phyloP scores from a whole-genome alignment of 2,797 vertebrate species.

The Nannoperca obscura region DNA sequence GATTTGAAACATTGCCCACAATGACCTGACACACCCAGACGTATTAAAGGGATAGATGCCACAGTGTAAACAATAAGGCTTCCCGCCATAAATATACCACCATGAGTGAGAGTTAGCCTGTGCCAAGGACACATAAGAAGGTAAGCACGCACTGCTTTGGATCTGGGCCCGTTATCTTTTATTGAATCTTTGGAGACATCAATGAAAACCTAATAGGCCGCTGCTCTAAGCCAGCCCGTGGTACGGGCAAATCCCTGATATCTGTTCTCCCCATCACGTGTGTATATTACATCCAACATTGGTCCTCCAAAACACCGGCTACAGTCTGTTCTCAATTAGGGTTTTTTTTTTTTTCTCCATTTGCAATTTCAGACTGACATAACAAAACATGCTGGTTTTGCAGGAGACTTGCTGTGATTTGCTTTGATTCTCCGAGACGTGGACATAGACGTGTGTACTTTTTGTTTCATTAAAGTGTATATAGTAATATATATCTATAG shows the following conservation, averaged over 20 bases:
- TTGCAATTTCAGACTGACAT: neutral
- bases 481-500: neutral
- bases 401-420: neutral
- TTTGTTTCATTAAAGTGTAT: no score
- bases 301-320: slow-evolving; percentile 22
- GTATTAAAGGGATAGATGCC: neutral
- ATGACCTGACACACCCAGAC: neutral
- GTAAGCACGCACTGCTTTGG: slow-evolving; percentile 45
- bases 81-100: slow-evolving; percentile 40
- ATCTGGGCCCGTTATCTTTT: slow-evolving; percentile 48
- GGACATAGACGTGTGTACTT: neutral
- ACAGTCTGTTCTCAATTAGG: slow-evolving; percentile 26
- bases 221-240: slow-evolving; percentile 45
- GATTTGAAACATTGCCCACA: slow-evolving; percentile 8
- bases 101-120: slow-evolving; percentile 24
- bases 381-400: slow-evolving; percentile 8
- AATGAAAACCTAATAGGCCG: slow-evolving; percentile 63
- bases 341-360: neutral
- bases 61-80: neutral
- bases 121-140: slow-evolving; percentile 57
- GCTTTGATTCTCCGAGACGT: neutral
- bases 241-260: slow-evolving; percentile 51
- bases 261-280: slow-evolving; percentile 47
- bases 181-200: slow-evolving; percentile 65
- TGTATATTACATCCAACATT: slow-evolving; percentile 39